These are phyloP conservation scores for Helarctos malayanus DNA, from an alignment of 2,797 vertebrate genomes.

Conservation along the genomic window DNA sequence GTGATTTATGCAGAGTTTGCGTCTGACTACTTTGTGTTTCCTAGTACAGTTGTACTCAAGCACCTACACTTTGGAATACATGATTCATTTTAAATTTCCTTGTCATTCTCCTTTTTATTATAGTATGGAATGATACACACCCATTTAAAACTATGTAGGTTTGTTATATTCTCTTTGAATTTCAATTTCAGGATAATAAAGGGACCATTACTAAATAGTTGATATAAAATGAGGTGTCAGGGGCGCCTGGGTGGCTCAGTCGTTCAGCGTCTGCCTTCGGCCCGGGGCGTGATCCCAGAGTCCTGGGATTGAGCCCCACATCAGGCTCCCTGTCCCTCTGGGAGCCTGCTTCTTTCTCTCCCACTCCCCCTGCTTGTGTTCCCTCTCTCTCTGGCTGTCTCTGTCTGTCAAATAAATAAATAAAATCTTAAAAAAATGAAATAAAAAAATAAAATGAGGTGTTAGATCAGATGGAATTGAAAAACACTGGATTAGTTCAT, in stretches of 20 bases:
- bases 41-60: not conserved
- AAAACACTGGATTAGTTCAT: not conserved
- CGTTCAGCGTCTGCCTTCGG: no score
- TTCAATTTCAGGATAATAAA: constrained; percentile 47
- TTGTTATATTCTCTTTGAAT: constrained; percentile 50
- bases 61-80: not conserved
- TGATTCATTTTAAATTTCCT: constrained; percentile 5
- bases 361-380: no score
- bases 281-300: no score
- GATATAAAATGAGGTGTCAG: not conserved
- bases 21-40: not conserved
- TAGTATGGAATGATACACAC: not conserved
- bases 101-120: not conserved
- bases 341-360: no score
- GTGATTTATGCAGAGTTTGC: not conserved
- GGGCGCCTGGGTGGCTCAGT: no score
- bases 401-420: no score
- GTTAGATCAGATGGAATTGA: not conserved
- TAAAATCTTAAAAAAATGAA: no score
- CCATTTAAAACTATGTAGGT: not conserved
- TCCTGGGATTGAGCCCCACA: no score
- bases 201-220: not conserved
- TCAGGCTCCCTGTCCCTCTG: no score
- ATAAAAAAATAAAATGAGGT: not conserved
- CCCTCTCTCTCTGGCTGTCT: no score